phyloP scores from a whole-genome alignment of 2,113 vertebrate species.

The Corythoichthys haematopterus region DNA sequence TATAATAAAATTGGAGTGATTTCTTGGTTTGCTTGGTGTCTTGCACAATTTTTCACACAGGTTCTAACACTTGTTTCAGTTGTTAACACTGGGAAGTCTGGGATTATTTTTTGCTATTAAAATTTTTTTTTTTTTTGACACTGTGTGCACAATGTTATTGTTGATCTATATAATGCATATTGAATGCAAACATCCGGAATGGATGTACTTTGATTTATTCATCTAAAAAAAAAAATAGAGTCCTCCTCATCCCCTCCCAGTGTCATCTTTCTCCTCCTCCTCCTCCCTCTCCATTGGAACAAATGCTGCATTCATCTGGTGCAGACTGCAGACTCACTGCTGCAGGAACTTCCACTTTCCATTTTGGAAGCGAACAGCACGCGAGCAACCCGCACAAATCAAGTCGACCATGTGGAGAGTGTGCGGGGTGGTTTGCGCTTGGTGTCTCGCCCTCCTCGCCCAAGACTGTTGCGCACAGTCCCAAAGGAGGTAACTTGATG shows the following conservation, averaged over 20 bases:
- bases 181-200: not conserved
- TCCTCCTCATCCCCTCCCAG: not conserved
- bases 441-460: constrained; percentile 63
- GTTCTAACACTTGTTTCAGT: too few relatives aligned
- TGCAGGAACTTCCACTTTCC: constrained; percentile 56
- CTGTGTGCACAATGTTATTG: not conserved
- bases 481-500: constrained; percentile 67
- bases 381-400: constrained; percentile 40
- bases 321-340: constrained; percentile 58
- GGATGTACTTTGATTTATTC: not conserved
- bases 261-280: not conserved
- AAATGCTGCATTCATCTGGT: constrained; percentile 81
- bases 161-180: not conserved
- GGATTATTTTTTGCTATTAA: too few relatives aligned
- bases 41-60: too few relatives aligned
- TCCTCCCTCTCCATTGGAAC: constrained; percentile 73
- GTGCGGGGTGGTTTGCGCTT: constrained; percentile 60
- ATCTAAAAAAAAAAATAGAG: too few relatives aligned
- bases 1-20: too few relatives aligned
- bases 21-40: too few relatives aligned
- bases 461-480: constrained; percentile 57
- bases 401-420: constrained; percentile 68
- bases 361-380: constrained; percentile 40
- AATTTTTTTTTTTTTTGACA: not conserved
- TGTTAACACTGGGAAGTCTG: too few relatives aligned